These are phyloP conservation scores for Solea senegalensis DNA, from an alignment of 2,113 vertebrate genomes.

Conservation along the genomic window DNA sequence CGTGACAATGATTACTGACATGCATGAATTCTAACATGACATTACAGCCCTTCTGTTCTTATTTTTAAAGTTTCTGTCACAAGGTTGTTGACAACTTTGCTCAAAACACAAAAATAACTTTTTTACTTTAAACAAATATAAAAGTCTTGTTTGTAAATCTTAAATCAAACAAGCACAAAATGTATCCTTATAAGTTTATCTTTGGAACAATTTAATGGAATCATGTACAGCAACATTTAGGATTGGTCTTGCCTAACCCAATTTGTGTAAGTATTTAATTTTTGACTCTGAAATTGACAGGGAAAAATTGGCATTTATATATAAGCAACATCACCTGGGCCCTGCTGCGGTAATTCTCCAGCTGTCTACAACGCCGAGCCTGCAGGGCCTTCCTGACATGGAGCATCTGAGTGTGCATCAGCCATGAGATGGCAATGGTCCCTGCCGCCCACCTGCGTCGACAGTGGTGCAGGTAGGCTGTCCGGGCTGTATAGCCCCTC, in stretches of 20 bases:
- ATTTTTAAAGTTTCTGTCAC: too few relatives aligned
- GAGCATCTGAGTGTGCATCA: conserved; percentile 68
- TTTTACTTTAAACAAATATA: too few relatives aligned
- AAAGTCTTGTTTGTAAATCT: too few relatives aligned
- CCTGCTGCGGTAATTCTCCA: conserved; percentile 87
- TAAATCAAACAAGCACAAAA: too few relatives aligned
- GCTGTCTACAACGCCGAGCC: conserved; percentile 83
- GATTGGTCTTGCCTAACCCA: too few relatives aligned
- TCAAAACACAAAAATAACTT: too few relatives aligned
- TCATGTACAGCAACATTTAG: too few relatives aligned
- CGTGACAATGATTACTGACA: not conserved
- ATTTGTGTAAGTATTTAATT: too few relatives aligned
- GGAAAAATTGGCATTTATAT: not conserved
- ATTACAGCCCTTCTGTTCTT: not conserved
- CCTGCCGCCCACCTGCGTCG: conserved; percentile 83
- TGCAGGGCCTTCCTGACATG: conserved; percentile 77
- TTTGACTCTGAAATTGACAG: too few relatives aligned
- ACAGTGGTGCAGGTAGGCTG: conserved; percentile 62
- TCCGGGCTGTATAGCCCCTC: conserved; percentile 73
- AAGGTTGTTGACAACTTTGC: too few relatives aligned
- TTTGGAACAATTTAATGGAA: too few relatives aligned
- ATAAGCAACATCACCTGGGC: conserved; percentile 83
- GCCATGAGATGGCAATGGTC: conserved; percentile 83
- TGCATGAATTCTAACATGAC: not conserved
- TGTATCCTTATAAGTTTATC: too few relatives aligned